These are phyloP conservation scores for Anneissia japonica DNA, from an alignment of 35 echinoderm and acorn worm genomes.

Conservation along the genomic window DNA sequence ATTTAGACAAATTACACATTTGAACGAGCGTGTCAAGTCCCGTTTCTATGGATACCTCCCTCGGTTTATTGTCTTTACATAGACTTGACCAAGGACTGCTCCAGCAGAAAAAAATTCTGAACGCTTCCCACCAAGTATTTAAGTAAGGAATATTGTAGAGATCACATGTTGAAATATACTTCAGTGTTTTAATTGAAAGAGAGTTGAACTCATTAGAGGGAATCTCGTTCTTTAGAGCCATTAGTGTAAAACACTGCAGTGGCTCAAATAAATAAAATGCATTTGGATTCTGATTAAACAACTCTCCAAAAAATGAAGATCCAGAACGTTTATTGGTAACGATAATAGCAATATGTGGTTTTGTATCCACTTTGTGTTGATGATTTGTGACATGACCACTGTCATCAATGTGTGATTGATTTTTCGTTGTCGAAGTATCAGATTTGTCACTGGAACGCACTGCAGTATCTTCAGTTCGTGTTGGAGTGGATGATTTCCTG, in stretches of 20 bases:
- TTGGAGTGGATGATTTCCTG: too few species aligned
- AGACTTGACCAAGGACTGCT: neutral
- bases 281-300: slow-evolving; percentile 15
- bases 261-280: slow-evolving; percentile 36
- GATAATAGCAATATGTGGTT: slow-evolving; percentile 1
- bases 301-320: slow-evolving; percentile 16
- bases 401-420: slow-evolving; percentile 16
- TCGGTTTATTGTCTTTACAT: too few species aligned
- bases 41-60: neutral
- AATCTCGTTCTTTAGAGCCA: slow-evolving; percentile 1
- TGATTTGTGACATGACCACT: too few species aligned
- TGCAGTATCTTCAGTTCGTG: too few species aligned
- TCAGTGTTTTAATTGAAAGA: neutral
- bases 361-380: too few species aligned
- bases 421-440: neutral
- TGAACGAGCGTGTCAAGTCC: neutral
- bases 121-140: neutral
- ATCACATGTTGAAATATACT: slow-evolving; percentile 9
- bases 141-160: neutral
- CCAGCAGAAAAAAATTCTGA: neutral
- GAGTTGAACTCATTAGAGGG: neutral
- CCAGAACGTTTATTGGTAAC: slow-evolving; percentile 28
- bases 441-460: neutral
- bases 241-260: neutral
- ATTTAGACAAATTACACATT: neutral